Evolutionary conservation across 2,797 vertebrate genomes (phyloP).

Genomic region (Leptoclinus maculatus): DNA sequence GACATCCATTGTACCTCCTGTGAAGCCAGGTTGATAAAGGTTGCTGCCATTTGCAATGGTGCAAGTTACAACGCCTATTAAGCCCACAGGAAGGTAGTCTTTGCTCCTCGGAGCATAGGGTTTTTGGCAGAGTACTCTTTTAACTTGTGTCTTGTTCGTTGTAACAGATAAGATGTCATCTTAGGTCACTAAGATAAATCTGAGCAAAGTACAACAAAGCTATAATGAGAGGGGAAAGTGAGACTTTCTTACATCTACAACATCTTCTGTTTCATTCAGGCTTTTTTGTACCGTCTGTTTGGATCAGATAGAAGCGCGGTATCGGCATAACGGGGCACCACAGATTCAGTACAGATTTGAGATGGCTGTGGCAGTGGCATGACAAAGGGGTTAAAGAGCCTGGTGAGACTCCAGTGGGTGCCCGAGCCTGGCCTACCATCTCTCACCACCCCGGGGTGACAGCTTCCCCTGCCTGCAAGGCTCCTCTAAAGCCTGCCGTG

Average conservation of each 20-base stretch:
- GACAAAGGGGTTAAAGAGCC: slow-evolving; percentile 56
- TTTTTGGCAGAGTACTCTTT: background rate
- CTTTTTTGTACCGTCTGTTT: background rate
- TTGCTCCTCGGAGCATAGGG: background rate
- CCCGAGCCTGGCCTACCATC: slow-evolving; percentile 44
- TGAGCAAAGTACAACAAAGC: slow-evolving; percentile 7
- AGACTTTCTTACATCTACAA: background rate
- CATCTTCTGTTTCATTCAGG: background rate
- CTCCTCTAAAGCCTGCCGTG: slow-evolving; percentile 65
- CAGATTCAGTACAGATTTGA: background rate
- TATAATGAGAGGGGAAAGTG: background rate
- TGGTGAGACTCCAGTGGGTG: slow-evolving; percentile 37
- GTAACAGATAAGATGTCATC: background rate
- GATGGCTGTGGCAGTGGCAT: slow-evolving; percentile 18
- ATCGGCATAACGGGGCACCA: background rate
- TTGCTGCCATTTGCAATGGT: background rate
- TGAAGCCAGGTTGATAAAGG: background rate
- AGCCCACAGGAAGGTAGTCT: background rate
- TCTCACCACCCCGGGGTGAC: slow-evolving; percentile 64
- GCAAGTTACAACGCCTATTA: background rate
- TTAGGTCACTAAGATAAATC: background rate
- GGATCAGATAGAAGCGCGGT: background rate
- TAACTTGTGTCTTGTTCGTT: background rate
- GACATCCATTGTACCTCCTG: background rate
- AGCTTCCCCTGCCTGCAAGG: slow-evolving; percentile 59